These are phyloP conservation scores for Pseudolaguvia tuberculata DNA, from an alignment of 2,113 vertebrate species.

Conservation along the genomic window DNA sequence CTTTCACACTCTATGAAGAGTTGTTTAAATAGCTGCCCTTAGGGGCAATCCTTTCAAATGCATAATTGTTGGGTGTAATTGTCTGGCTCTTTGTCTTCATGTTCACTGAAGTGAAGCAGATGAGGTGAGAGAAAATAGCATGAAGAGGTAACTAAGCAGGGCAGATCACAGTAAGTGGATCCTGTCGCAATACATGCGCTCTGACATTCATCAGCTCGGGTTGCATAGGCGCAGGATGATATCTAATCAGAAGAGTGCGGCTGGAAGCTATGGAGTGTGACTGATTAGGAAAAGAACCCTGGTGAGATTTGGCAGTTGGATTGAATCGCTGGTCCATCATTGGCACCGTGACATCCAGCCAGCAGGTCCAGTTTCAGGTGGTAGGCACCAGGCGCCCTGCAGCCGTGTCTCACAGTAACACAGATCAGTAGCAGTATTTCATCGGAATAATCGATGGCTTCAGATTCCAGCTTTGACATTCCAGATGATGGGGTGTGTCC, in stretches of 20 bases:
- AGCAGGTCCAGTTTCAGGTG: constrained; percentile 31
- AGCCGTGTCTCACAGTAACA: constrained; percentile 9
- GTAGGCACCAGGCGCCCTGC: constrained; percentile 20
- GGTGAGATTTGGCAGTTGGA: constrained; percentile 18
- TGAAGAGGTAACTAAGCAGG: constrained; percentile 26
- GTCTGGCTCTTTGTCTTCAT: constrained; percentile 18
- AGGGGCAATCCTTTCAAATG: constrained; percentile 18
- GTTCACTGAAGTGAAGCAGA: constrained; percentile 23
- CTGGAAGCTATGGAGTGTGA: constrained; percentile 12
- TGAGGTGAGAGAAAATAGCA: constrained; percentile 17
- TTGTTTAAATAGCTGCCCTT: constrained; percentile 22
- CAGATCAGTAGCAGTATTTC: constrained; percentile 14
- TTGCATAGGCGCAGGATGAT: constrained; percentile 10
- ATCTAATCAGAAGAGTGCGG: constrained; percentile 21
- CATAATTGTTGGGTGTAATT: constrained; percentile 22
- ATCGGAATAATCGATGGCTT: neutral
- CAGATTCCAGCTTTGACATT: constrained; percentile 1
- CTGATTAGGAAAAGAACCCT: constrained; percentile 24
- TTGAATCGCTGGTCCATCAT: constrained; percentile 7
- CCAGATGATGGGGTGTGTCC: neutral
- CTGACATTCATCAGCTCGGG: constrained; percentile 28
- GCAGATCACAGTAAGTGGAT: constrained; percentile 24
- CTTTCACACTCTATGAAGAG: neutral
- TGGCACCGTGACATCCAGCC: constrained; percentile 31
- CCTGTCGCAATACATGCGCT: constrained; percentile 26